Evolutionary conservation across 2,797 vertebrate genomes (phyloP), one percentile per base, ranked within the genome.

Genomic region (Xyrichtys novacula): DNA sequence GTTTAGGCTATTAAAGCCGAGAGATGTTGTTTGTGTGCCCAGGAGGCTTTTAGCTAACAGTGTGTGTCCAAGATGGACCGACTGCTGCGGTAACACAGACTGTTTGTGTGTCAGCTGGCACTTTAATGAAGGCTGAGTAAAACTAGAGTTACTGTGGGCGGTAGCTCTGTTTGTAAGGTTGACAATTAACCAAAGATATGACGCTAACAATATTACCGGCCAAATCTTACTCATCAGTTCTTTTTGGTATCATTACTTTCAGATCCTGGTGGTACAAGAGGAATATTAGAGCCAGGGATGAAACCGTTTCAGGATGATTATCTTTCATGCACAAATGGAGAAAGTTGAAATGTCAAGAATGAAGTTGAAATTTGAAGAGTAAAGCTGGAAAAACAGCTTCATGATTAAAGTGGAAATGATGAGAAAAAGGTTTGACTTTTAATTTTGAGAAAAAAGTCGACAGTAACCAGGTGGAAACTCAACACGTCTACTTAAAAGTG

Each of bases 1-100:
- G 86, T 89, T 91, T 88, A 86, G 76, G 80, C 86, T 90, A 90
- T 88, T 90, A 92, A 82, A 88, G 81, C 84, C 62, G 62, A 77
- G 83, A 88, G 74, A 83, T 87, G 77, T 63, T 80, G 76, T 84
- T 83, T 88, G 85, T 71, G 69, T 85, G 87, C 86, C 88, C 86
- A 81, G 75, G 80, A 85, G 90, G 83, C 80, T 75, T 85, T 83
- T 71, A 83, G 84, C 81, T 73, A 89, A 80, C 85, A 64, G 38
- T 76, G 74, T 75, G 80, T 84, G 69, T 84, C 81, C 87, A 85
- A 87, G 80, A 88, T 61, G 78, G 81, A 84, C 70, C 66, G 69
- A 83, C 68, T 83, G 82, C 76, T 72, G 40, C 71, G 54, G 62
- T 46, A 62, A 50, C 31, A 60, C 54, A 11, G 38, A 66, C 47